Evolutionary conservation across 2,797 vertebrate species (phyloP).

Genomic region (Myripristis murdjan): DNA sequence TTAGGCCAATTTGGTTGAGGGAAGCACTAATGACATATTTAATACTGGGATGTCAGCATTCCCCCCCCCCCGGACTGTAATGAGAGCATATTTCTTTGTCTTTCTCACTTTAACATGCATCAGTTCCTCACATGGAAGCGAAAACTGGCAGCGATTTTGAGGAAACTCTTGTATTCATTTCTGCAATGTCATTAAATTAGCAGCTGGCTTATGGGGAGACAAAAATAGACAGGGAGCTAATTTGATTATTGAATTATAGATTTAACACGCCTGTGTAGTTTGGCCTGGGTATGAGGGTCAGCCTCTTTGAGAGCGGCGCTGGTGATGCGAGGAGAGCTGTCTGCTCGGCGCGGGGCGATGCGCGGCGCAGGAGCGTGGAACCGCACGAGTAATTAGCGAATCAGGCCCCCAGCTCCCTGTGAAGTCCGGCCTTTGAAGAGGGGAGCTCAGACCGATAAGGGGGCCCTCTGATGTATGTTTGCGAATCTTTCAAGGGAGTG

Average conservation of each 20-base stretch:
- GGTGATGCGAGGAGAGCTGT: constrained; percentile 59
- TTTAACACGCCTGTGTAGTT: constrained; percentile 66
- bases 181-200: constrained; percentile 63
- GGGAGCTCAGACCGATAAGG: constrained; percentile 71
- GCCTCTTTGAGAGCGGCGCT: constrained; percentile 46
- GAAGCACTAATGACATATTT: constrained; percentile 66
- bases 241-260: constrained; percentile 75
- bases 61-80: constrained; percentile 44
- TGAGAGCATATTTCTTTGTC: constrained; percentile 52
- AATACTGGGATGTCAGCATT: constrained; percentile 45
- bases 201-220: constrained; percentile 55
- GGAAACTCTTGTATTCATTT: constrained; percentile 37
- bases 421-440: constrained; percentile 83
- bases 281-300: constrained; percentile 52
- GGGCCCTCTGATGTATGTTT: constrained; percentile 80
- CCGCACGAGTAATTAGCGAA: constrained; percentile 79
- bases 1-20: constrained; percentile 66
- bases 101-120: constrained; percentile 15
- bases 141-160: constrained; percentile 33
- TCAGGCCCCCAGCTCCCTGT: constrained; percentile 70
- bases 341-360: constrained; percentile 41
- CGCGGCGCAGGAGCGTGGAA: constrained; percentile 67
- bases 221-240: constrained; percentile 62
- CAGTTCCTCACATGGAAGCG: constrained; percentile 26
- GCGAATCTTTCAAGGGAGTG: constrained; percentile 78